Evolutionary conservation across 2,888 invertebrate species (phyloP).

Genomic region (Lasiommata megera): DNA sequence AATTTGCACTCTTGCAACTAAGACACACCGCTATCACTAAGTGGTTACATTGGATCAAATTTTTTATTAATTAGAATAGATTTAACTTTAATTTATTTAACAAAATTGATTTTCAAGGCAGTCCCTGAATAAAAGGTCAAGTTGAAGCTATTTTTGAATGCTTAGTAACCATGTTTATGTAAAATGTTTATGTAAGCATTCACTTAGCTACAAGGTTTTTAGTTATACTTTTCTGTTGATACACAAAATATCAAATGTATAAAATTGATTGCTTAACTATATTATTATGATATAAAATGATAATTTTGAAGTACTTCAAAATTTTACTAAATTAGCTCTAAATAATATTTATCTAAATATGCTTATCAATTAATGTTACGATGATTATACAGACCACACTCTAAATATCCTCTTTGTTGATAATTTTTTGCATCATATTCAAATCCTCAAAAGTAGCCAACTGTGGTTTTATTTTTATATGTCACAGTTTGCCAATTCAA

Average conservation of each 20-base stretch:
- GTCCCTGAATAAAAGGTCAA: neutral
- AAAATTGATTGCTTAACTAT: neutral
- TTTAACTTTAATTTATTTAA: neutral
- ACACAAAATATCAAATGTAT: neutral
- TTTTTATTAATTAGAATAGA: too few relatives aligned
- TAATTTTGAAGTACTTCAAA: neutral
- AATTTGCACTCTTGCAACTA: too few relatives aligned
- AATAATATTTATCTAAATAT: neutral
- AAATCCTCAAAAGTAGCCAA: neutral
- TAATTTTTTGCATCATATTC: too few relatives aligned
- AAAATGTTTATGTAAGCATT: too few relatives aligned
- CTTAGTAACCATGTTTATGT: neutral
- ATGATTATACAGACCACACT: too few relatives aligned
- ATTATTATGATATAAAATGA: neutral
- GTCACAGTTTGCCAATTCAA: too few relatives aligned
- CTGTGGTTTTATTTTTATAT: too few relatives aligned
- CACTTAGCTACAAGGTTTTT: neutral
- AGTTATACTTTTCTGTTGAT: neutral
- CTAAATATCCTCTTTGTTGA: too few relatives aligned
- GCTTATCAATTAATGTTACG: too few relatives aligned
- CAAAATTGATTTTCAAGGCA: constrained; percentile 1
- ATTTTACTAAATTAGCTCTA: neutral
- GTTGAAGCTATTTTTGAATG: neutral
- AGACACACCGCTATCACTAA: too few relatives aligned
- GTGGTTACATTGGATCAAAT: too few relatives aligned